Base-by-base conservation (phyloP, 2,888 invertebrate genomes). In the Lepidocyrtinus sp. region DNA sequence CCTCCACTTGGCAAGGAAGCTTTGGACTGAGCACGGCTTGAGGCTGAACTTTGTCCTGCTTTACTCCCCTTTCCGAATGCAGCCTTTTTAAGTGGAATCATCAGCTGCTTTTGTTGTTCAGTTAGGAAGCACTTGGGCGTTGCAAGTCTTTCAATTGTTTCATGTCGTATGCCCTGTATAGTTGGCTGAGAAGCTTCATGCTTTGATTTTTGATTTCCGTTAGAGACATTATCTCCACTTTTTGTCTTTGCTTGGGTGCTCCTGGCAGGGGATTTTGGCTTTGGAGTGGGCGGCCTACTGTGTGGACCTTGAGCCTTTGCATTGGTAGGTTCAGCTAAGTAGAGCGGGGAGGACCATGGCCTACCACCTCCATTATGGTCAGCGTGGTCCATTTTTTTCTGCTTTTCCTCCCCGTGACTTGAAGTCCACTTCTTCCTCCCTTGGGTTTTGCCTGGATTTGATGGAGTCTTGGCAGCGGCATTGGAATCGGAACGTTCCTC, bases 391-490 rank as follows among this genome's bases (percentile, higher is more conserved):
- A 22, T 2, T 17, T 21, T 19, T 12, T 61, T 22, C 21, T 1
- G 9, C 12, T 61, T 61, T 61, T 22, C 22, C 2, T 22, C 22
- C n/a, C 21, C 22, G 15, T 64, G 27, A 50, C 46, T 69, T 19
- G 26, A 62, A 0, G 75, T 75, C 75, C 75, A 75, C 2, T 68
- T 68, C 26, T 75, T 75, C 15, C 75, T 50, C 12, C 15, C 25
- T 22, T 72, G 55, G 2, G 62, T 3, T 17, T 72, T 72, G n/a
- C n/a, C n/a, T n/a, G n/a, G n/a, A n/a, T n/a, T n/a, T n/a, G n/a
- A n/a, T n/a, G n/a, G n/a, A n/a, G n/a, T n/a, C n/a, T n/a, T n/a
- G n/a, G n/a, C n/a, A n/a, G n/a, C n/a, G n/a, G n/a, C n/a, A n/a
- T n/a, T n/a, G n/a, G n/a, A n/a, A n/a, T n/a, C n/a, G n/a, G n/a